phyloP scores from a whole-genome alignment of 23 tunicate species.

The Trididemnum miniatum region DNA sequence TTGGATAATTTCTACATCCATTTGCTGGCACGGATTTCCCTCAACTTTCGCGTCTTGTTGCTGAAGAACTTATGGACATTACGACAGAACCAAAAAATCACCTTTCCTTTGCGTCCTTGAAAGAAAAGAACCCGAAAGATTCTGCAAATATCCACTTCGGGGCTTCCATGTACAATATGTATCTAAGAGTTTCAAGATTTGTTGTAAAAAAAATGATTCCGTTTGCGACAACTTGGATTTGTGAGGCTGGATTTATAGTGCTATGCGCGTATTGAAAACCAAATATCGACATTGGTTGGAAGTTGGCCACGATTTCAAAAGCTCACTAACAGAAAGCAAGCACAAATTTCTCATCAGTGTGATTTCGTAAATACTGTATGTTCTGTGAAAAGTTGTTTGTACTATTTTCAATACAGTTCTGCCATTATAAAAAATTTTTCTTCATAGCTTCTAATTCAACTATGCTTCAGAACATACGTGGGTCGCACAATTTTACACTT shows the following conservation, averaged over 20 bases:
- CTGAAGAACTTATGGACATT: slow-evolving; percentile 44
- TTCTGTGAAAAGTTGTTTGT: not conserved
- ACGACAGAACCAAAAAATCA: slow-evolving; percentile 29
- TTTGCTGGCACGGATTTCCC: slow-evolving; percentile 36
- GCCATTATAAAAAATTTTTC: not conserved
- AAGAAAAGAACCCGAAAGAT: slow-evolving; percentile 35
- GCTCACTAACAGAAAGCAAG: not conserved
- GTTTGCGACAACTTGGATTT: slow-evolving; percentile 33
- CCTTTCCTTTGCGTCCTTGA: slow-evolving; percentile 29
- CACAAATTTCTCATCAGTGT: not conserved
- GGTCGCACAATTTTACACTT: not conserved
- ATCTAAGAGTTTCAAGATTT: slow-evolving; percentile 19
- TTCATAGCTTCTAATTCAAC: not conserved
- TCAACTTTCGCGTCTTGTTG: slow-evolving; percentile 45
- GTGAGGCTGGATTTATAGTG: slow-evolving; percentile 29
- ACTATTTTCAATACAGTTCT: not conserved
- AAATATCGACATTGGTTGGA: slow-evolving; percentile 34
- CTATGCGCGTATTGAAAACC: slow-evolving; percentile 23
- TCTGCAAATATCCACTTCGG: slow-evolving; percentile 32
- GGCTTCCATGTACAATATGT: slow-evolving; percentile 30
- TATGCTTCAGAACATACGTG: not conserved
- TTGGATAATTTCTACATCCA: slow-evolving; percentile 48
- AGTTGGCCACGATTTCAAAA: slow-evolving; percentile 21
- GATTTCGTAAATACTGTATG: not conserved
- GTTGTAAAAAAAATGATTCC: slow-evolving; percentile 33